Percentiles rank a stretch among this genome's conserved stretches.
phyloP scores from a whole-genome alignment of 2,797 vertebrate genomes.

The Sebastes hubbsi region DNA sequence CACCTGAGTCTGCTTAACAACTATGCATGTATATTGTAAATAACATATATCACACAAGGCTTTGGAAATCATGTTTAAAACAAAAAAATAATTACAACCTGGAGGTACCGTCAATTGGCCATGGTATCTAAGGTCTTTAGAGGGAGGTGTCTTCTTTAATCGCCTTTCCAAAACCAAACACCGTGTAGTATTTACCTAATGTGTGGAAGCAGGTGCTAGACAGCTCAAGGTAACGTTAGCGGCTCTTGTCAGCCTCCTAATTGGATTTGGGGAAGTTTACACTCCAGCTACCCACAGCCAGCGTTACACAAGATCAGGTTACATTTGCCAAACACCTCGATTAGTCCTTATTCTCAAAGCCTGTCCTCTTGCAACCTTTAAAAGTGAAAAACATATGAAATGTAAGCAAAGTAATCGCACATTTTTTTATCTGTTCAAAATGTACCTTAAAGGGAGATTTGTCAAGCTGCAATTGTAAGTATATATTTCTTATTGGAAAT shows the following conservation, averaged over 20 bases:
- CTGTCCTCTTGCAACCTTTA: neutral
- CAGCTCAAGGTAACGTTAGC: neutral
- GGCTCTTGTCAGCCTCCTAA: neutral
- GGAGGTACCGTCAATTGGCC: neutral
- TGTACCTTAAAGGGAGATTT: no score
- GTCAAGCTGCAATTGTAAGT: no score
- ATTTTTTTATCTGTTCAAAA: no score
- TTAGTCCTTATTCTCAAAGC: neutral
- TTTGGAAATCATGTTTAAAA: neutral
- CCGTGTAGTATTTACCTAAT: neutral
- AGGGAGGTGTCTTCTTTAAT: neutral
- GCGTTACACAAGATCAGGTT: neutral
- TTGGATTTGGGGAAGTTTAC: neutral
- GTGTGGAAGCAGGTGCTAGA: neutral
- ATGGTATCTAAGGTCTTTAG: neutral
- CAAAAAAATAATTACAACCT: neutral
- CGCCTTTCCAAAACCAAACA: neutral
- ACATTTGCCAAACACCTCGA: neutral
- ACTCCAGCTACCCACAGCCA: neutral
- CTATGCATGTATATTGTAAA: neutral
- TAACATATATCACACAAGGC: neutral
- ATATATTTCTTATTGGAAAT: no score
- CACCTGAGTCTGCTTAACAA: neutral
- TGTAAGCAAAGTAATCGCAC: no score
- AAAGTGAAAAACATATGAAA: neutral